These are phyloP conservation scores for Heliconius hortense DNA, from an alignment of 2,888 invertebrate species.

Conservation along the genomic window DNA sequence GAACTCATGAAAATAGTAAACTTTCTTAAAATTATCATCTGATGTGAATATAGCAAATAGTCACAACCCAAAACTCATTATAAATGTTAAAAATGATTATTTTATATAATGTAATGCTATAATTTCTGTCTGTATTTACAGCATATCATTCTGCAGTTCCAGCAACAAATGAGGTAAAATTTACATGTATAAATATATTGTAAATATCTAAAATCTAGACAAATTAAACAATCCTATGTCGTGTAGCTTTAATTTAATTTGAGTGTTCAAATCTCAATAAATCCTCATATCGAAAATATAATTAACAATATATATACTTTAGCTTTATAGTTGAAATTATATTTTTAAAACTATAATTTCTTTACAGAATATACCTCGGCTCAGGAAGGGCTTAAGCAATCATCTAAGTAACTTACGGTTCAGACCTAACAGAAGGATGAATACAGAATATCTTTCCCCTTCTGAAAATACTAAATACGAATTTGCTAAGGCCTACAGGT, in stretches of 20 bases:
- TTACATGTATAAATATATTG: no score
- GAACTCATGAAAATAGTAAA: no score
- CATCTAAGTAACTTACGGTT: slow-evolving; percentile 67
- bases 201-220: no score
- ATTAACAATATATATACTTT: background rate
- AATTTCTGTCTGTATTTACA: slow-evolving; percentile 36
- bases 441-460: slow-evolving; percentile 53
- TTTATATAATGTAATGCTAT: background rate
- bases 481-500: slow-evolving; percentile 76
- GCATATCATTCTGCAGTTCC: slow-evolving; percentile 41
- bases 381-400: slow-evolving; percentile 59
- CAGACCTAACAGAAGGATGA: slow-evolving; percentile 49
- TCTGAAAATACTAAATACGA: slow-evolving; percentile 72
- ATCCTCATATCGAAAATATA: slow-evolving; percentile 4
- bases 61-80: no score
- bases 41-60: no score
- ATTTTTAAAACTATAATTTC: background rate
- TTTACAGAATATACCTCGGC: slow-evolving; percentile 54
- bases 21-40: no score
- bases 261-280: no score
- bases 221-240: no score
- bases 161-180: slow-evolving; percentile 38
- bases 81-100: background rate
- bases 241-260: no score
- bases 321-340: background rate